Percentiles rank a stretch among this genome's conserved stretches.
phyloP scores from a whole-genome alignment of 2,888 invertebrate genomes.

The Leptarthrus brevirostris region DNA sequence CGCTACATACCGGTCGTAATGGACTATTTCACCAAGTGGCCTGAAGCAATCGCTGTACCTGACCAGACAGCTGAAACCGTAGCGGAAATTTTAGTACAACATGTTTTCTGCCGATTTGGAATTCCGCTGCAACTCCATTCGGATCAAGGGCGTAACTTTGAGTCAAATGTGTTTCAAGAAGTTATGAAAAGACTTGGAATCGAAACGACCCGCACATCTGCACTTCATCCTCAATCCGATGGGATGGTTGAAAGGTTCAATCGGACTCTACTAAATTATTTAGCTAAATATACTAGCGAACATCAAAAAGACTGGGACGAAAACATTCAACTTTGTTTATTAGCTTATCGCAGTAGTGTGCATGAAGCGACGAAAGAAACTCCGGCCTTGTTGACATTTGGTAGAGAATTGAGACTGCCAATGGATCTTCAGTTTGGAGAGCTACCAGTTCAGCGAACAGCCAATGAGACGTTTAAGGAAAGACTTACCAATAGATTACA shows the following conservation, averaged over 20 bases:
- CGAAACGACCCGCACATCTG: slow-evolving; percentile 54
- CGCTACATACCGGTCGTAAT: too few relatives aligned
- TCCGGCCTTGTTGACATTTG: neutral
- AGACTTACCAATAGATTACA: too few relatives aligned
- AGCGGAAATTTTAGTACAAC: slow-evolving; percentile 14
- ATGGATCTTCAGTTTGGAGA: too few relatives aligned
- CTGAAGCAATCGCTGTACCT: too few relatives aligned
- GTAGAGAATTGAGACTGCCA: too few relatives aligned
- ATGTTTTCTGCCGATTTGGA: slow-evolving; percentile 45
- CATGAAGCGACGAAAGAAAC: neutral
- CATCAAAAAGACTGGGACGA: slow-evolving; percentile 41
- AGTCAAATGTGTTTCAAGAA: neutral
- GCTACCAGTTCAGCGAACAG: too few relatives aligned
- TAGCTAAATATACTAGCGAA: slow-evolving; percentile 46
- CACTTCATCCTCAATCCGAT: too few relatives aligned
- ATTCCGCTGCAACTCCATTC: slow-evolving; percentile 35
- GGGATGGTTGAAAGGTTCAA: slow-evolving; percentile 58
- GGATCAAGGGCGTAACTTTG: slow-evolving; percentile 11
- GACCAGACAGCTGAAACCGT: too few relatives aligned
- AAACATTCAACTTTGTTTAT: neutral
- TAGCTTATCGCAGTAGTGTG: neutral
- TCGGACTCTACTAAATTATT: slow-evolving; percentile 51
- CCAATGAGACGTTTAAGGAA: too few relatives aligned
- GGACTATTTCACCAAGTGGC: too few relatives aligned
- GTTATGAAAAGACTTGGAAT: slow-evolving; percentile 42